Evolutionary conservation across 2,797 vertebrate species (phyloP).

Genomic region (Falco novaeseelandiae): DNA sequence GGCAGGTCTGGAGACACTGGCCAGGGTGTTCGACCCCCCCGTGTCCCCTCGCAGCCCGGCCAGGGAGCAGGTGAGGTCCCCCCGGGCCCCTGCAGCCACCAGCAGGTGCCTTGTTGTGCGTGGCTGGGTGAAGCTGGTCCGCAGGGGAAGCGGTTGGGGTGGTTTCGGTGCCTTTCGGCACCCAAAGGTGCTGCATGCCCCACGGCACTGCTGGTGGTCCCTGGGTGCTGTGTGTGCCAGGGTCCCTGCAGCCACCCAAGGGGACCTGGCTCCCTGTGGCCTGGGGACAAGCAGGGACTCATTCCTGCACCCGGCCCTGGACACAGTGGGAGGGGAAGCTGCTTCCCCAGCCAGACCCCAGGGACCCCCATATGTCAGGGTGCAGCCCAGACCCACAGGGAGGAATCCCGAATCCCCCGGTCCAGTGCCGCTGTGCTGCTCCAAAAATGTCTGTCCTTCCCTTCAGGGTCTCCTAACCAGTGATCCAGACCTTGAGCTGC

Average conservation of each 20-base stretch:
- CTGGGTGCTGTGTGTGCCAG: neutral
- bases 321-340: fast-evolving
- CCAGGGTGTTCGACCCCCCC: slow-evolving; percentile 92
- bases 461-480: slow-evolving; percentile 59
- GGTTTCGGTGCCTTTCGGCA: neutral
- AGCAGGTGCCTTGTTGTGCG: fast-evolving
- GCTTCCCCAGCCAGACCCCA: neutral
- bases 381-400: fast-evolving
- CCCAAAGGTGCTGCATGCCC: neutral
- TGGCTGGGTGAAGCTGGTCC: neutral
- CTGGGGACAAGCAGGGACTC: neutral
- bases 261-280: neutral
- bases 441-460: neutral
- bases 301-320: too few species aligned
- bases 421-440: fast-evolving
- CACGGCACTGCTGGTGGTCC: fast-evolving
- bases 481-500: slow-evolving; percentile 81
- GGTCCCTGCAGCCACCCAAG: neutral
- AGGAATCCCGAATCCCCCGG: fast-evolving
- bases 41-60: slow-evolving; percentile 85
- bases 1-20: slow-evolving; percentile 90
- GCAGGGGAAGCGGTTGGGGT: fast-evolving
- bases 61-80: slow-evolving; percentile 83
- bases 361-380: fast-evolving
- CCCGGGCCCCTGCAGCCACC: neutral